These are phyloP conservation scores for Hemaris fuciformis DNA, from an alignment of 2,888 invertebrate species.

Conservation along the genomic window DNA sequence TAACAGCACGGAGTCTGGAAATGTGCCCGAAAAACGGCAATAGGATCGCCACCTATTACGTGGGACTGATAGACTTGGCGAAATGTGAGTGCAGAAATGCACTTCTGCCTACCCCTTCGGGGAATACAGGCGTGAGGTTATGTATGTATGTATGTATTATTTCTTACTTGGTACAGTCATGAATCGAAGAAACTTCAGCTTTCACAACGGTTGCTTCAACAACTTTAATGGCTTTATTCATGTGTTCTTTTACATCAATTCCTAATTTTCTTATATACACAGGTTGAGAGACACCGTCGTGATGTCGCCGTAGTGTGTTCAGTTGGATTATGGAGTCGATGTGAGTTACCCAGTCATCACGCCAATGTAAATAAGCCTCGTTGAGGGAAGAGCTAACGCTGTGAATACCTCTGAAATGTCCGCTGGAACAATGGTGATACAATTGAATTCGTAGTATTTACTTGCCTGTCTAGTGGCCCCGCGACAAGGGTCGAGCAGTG, in stretches of 20 bases:
- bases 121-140: too few species aligned
- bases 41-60: too few species aligned
- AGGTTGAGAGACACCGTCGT: conserved; percentile 83
- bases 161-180: conserved; percentile 30
- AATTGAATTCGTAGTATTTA: neutral
- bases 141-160: too few species aligned
- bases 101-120: too few species aligned
- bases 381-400: conserved; percentile 30
- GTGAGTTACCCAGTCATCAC: conserved; percentile 90
- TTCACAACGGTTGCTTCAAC: conserved; percentile 22
- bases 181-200: conserved; percentile 21
- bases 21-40: too few species aligned
- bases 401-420: conserved; percentile 40
- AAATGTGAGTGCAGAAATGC: too few species aligned
- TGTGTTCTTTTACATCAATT: conserved; percentile 33
- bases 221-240: neutral
- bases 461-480: too few species aligned
- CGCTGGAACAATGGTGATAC: conserved; percentile 31
- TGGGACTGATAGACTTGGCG: too few species aligned
- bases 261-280: conserved; percentile 49
- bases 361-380: conserved; percentile 78
- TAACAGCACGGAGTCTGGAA: too few species aligned
- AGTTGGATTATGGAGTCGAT: conserved; percentile 91
- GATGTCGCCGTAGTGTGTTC: conserved; percentile 81
- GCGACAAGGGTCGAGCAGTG: too few species aligned